A percentile compares a stretch with the other conserved stretches of the same genome.
phyloP scores from a whole-genome alignment of 2,888 invertebrate species.

The Netelia fuscicornis region DNA sequence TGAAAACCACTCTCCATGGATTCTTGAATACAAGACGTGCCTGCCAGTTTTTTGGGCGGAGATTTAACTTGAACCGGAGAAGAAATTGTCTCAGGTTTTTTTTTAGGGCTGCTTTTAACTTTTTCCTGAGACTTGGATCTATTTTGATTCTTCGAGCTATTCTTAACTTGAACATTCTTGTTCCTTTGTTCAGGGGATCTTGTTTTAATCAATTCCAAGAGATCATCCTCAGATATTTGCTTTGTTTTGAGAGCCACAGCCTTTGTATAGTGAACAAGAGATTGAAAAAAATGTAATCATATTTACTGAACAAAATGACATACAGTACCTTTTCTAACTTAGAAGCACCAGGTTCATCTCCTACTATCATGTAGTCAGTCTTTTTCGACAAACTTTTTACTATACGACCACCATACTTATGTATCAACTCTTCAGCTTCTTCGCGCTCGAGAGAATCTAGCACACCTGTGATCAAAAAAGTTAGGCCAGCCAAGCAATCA shows the following conservation, averaged over 20 bases:
- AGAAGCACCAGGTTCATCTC: conserved; percentile 94
- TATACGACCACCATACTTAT: conserved; percentile 92
- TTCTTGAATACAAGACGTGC: conserved; percentile 15
- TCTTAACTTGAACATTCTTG: conserved; percentile 63
- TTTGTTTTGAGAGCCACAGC: conserved; percentile 90
- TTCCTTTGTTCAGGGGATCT: conserved; percentile 85
- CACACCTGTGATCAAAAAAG: conserved; percentile 93
- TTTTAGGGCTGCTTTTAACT: conserved; percentile 16
- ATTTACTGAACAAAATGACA: conserved; percentile 71
- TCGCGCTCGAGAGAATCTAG: conserved; percentile 95
- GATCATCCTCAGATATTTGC: conserved; percentile 92
- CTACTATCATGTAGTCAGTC: conserved; percentile 93
- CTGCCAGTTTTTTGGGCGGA: conserved; percentile 6
- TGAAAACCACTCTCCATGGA: background rate
- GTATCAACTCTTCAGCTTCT: conserved; percentile 90
- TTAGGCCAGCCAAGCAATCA: conserved; percentile 89
- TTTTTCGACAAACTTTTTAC: conserved; percentile 91
- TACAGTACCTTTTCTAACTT: conserved; percentile 89
- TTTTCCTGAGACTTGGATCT: conserved; percentile 52
- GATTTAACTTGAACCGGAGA: conserved; percentile 50
- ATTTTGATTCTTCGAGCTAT: conserved; percentile 41
- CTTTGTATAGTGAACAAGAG: conserved; percentile 68
- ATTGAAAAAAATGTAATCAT: background rate
- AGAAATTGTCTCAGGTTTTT: conserved; percentile 43
- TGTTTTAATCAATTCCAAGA: conserved; percentile 91